Evolutionary conservation across 2,113 vertebrate species (phyloP), one percentile per base, ranked within the genome.

Genomic region (Gobiocypris rarus): DNA sequence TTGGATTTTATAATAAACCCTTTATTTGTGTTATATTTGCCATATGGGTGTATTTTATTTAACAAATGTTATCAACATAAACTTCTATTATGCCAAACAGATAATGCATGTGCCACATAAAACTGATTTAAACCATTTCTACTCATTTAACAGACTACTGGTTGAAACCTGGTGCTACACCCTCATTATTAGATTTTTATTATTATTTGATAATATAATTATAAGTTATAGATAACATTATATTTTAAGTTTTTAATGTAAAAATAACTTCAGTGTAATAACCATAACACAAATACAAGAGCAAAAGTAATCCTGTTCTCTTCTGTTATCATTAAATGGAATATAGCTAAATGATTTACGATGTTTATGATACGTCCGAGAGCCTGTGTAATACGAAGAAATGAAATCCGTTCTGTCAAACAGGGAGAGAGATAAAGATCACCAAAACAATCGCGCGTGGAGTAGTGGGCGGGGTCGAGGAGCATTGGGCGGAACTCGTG

Each of bases 401-500:
- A 45, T 79, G 0, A 24, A 24, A 48, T 63, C 77, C 9, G 31
- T 22, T 15, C 26, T 48, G 34, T 24, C 74, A 80, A 54, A n/a
- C 70, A 69, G 78, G 3, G n/a, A 74, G 17, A 84, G 14, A 71
- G 83, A 82, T 48, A 73, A 24, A 19, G 41, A n/a, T 43, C 78
- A n/a, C 63, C 82, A 86, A 90, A 91, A 91, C 90, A 86, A 86
- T 85, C 54, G 19, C 88, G 90, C 89, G 87, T 90, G 91, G 76
- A 74, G 70, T 56, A 8, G 79, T 54, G 63, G 79, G 78, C 77
- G 77, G 58, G 17, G 41, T 22, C 59, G 45, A 6, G 1, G 41
- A 22, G 38, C 26, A 4, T 0, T 61, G 59, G 79, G 61, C 61
- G 63, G 63, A 3, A 4, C 89, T 81, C 26, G 54, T 91, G 86